A percentile compares a stretch with the other conserved stretches of the same genome.
phyloP scores from a whole-genome alignment of 1,140 invertebrate species.

The Cataglyphis hispanica region DNA sequence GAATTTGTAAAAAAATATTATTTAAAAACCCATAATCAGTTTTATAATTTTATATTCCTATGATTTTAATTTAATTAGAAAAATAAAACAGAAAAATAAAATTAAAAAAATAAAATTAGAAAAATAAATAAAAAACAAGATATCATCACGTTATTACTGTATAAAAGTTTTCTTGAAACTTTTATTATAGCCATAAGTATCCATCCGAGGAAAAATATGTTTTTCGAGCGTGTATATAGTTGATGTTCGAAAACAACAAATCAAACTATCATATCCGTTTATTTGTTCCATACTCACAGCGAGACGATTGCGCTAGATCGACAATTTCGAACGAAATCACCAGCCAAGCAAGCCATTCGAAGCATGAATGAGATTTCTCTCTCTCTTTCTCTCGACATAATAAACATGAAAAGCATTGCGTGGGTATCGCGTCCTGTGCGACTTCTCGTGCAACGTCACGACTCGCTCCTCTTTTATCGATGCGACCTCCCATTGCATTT shows the following conservation, averaged over 20 bases:
- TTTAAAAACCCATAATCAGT: neutral
- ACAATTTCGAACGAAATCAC: constrained; percentile 25
- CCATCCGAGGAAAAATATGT: neutral
- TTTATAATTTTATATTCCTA: too few relatives aligned
- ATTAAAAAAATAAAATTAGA: too few relatives aligned
- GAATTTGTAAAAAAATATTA: neutral
- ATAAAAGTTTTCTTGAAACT: neutral
- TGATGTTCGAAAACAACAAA: neutral
- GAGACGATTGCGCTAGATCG: neutral
- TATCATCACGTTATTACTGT: neutral
- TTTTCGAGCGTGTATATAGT: neutral
- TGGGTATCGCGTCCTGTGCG: constrained; percentile 40
- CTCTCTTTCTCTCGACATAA: constrained; percentile 10
- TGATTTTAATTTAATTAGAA: too few relatives aligned
- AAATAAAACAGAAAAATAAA: too few relatives aligned
- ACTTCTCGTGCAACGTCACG: constrained; percentile 7
- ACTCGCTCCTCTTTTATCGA: constrained; percentile 42
- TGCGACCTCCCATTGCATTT: constrained; percentile 53
- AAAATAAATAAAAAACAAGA: too few relatives aligned
- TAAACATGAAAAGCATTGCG: constrained; percentile 15
- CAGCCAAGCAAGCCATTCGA: neutral
- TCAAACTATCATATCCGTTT: neutral
- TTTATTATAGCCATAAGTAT: neutral
- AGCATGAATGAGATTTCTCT: neutral
- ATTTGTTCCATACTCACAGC: neutral